These are phyloP conservation scores for Chelmon rostratus DNA, from an alignment of 2,797 vertebrate species.

Conservation along the genomic window DNA sequence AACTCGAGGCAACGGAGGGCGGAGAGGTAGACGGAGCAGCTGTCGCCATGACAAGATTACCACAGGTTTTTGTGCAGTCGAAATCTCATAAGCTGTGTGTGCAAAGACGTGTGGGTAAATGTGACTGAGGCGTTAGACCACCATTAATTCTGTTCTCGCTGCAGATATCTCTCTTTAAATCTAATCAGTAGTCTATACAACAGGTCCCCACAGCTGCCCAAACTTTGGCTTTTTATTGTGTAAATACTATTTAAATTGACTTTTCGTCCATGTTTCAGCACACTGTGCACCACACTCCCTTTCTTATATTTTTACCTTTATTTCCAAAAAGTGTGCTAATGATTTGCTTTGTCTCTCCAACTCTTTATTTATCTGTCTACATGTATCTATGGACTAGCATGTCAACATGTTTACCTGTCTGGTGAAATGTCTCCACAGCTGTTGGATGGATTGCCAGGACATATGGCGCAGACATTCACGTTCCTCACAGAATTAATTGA, in stretches of 20 bases:
- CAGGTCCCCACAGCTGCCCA: neutral
- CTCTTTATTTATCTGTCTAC: neutral
- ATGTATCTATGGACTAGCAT: neutral
- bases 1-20: constrained; percentile 31
- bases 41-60: constrained; percentile 56
- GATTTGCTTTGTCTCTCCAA: neutral
- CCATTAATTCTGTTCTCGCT: constrained; percentile 29
- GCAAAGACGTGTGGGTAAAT: constrained; percentile 43
- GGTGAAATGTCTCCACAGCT: too few species aligned
- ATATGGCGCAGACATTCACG: too few species aligned
- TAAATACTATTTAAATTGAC: neutral
- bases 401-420: neutral
- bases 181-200: constrained; percentile 17
- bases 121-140: constrained; percentile 11
- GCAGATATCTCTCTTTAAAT: constrained; percentile 27
- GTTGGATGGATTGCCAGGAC: too few species aligned
- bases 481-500: too few species aligned
- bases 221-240: neutral
- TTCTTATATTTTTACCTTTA: neutral
- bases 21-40: constrained; percentile 56
- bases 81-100: constrained; percentile 62
- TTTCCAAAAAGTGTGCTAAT: too few species aligned
- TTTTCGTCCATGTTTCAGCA: neutral
- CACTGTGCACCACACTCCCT: neutral
- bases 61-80: constrained; percentile 47